Base-by-base conservation (phyloP, 2,113 vertebrate species). In the Petrocephalus zakoni region DNA sequence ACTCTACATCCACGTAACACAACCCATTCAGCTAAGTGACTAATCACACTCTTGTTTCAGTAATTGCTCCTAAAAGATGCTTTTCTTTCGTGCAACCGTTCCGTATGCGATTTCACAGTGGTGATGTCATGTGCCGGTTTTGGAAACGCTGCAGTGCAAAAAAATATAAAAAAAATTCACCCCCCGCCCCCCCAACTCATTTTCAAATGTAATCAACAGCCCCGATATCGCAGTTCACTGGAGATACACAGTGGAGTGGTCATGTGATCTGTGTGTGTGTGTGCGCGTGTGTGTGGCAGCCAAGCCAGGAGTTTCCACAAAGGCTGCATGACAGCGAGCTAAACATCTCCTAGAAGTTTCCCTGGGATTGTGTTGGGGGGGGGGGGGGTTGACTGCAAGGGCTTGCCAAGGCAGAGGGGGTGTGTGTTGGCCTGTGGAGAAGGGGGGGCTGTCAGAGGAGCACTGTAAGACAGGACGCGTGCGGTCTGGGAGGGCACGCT, bases 21-120 rank as follows among this genome's bases (percentile, higher is more conserved):
- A 22, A 13, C 13, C 68, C 15, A 0, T 17, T 37, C 29, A 37
- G 34, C 68, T 75, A 75, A 75, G 68, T 34, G 15, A 78, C 34
- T 78, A 78, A 78, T 78, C 72, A 78, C 15, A 15, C 72, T 37
- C 72, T 78, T 4, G 6, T 42, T 78, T 78, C 17, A 13, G 29
- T 78, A 78, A 78, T 42, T 78, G 72, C 72, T 37, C 72, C 34
- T 78, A 78, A 78, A 78, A 78, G 72, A 78, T 29, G 72, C 72
- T 78, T 42, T 78, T 78, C 29, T 78, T 78, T 37, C 5, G 11
- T 42, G 34, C 72, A 78, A 29, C 29, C 34, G 34, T 78, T 78
- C 72, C 72, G 6, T 42, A 19, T 15, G 5, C 13, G 6, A 42
- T 42, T 78, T 42, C 72, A 78, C 34, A 78, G 72, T 4, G 10